Percentiles rank a stretch among this genome's conserved stretches.
Conservation (phyloP, 2,888 invertebrate species). For the Agonopterix arenella region DNA sequence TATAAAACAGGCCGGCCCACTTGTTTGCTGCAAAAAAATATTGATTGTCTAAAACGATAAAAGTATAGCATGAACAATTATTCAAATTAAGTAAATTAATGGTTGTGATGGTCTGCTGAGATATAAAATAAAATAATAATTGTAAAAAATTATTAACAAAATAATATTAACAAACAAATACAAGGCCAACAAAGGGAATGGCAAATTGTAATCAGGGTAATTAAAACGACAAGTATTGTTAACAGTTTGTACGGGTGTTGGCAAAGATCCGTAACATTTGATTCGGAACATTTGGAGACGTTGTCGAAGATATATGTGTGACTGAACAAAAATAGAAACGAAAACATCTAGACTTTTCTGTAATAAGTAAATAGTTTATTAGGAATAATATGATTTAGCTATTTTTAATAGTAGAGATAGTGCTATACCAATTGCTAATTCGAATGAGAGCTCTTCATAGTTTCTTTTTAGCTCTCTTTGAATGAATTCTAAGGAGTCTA, state of each 20-base stretch:
- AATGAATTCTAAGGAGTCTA: too few relatives aligned
- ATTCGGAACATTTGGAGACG: conserved; percentile 42
- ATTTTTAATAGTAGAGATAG: too few relatives aligned
- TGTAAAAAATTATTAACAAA: background rate
- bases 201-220: conserved; percentile 23
- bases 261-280: conserved; percentile 53
- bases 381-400: too few relatives aligned
- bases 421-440: too few relatives aligned
- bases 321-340: conserved; percentile 42
- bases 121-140: too few relatives aligned
- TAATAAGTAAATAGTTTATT: too few relatives aligned
- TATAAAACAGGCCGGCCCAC: background rate
- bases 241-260: conserved; percentile 42
- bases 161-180: background rate
- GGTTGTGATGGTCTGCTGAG: too few relatives aligned
- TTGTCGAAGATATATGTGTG: conserved; percentile 31
- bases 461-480: too few relatives aligned
- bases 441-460: too few relatives aligned
- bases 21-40: background rate
- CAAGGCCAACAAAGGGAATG: conserved; percentile 9
- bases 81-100: too few relatives aligned
- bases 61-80: background rate
- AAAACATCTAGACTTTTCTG: conserved; percentile 30
- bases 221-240: conserved; percentile 35
- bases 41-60: background rate